Conservation (phyloP, 2,797 vertebrate species). For the Tragopan temminckii region DNA sequence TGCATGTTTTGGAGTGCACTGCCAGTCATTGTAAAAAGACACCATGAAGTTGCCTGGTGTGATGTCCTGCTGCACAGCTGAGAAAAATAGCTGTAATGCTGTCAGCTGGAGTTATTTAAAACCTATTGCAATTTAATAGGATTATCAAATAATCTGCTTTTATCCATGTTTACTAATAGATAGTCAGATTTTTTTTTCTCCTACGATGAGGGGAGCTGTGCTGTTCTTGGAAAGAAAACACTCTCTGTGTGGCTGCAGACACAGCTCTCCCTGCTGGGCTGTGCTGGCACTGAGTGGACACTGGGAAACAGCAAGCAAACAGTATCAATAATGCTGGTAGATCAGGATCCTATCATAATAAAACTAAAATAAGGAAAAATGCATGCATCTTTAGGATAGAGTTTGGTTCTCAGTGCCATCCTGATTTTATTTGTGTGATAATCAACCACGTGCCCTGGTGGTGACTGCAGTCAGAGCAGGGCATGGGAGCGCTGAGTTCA, state of each 20-base stretch:
- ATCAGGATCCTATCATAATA: neutral
- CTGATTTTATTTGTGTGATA: neutral
- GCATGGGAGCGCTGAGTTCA: accelerated
- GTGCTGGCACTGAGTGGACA: neutral
- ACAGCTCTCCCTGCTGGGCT: neutral
- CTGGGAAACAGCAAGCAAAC: neutral
- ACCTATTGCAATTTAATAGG: neutral
- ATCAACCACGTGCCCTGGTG: accelerated
- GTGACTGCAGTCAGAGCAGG: accelerated
- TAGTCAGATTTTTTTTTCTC: neutral
- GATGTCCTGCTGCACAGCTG: neutral
- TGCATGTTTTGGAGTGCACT: neutral
- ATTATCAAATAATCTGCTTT: neutral
- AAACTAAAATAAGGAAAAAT: neutral
- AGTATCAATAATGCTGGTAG: neutral
- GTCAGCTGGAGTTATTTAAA: neutral
- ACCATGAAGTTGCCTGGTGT: neutral
- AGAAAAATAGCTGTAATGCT: neutral
- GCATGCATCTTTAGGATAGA: neutral
- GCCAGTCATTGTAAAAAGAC: neutral
- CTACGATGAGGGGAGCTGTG: neutral
- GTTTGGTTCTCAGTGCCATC: neutral
- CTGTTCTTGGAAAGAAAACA: neutral
- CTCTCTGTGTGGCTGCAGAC: neutral
- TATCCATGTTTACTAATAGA: neutral